A percentile compares a stretch with the other conserved stretches of the same genome.
Conservation (phyloP, 2,888 invertebrate species). For the Coelogynopora nodosa region DNA sequence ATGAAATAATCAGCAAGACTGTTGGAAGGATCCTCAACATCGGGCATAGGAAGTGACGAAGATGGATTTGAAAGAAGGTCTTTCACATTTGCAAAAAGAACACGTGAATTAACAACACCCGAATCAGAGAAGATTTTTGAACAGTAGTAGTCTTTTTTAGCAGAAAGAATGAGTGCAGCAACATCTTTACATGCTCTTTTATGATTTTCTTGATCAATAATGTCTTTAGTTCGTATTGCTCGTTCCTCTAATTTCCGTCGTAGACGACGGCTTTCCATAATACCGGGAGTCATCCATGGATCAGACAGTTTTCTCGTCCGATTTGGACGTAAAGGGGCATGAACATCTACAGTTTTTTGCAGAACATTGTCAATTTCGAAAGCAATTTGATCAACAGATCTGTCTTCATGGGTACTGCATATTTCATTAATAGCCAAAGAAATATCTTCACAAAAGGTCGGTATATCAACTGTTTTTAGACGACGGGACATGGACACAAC, state of each 20-base stretch:
- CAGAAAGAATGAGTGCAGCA: not conserved
- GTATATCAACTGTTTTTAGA: not conserved
- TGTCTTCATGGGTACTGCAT: not conserved
- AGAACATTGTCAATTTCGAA: not conserved
- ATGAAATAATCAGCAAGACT: constrained; percentile 15
- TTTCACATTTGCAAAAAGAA: constrained; percentile 12
- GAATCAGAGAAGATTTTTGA: constrained; percentile 4
- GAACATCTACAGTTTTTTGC: not conserved
- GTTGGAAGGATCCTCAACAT: not conserved
- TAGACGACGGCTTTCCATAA: not conserved
- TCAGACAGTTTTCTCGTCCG: not conserved
- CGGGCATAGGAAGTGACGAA: not conserved
- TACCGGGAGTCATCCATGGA: constrained; percentile 7
- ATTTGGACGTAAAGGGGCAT: not conserved
- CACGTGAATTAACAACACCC: not conserved
- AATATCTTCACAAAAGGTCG: not conserved
- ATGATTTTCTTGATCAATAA: not conserved
- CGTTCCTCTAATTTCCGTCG: constrained; percentile 7
- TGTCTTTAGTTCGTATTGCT: not conserved
- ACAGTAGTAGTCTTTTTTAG: not conserved
- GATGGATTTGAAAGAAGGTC: constrained; percentile 8
- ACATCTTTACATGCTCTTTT: constrained; percentile 13
- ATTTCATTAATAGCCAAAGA: not conserved
- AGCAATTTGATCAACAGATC: not conserved
- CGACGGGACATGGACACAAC: not conserved